Evolutionary conservation across 1,140 invertebrate genomes (phyloP).

Genomic region (Pentalonia nigronervosa): DNA sequence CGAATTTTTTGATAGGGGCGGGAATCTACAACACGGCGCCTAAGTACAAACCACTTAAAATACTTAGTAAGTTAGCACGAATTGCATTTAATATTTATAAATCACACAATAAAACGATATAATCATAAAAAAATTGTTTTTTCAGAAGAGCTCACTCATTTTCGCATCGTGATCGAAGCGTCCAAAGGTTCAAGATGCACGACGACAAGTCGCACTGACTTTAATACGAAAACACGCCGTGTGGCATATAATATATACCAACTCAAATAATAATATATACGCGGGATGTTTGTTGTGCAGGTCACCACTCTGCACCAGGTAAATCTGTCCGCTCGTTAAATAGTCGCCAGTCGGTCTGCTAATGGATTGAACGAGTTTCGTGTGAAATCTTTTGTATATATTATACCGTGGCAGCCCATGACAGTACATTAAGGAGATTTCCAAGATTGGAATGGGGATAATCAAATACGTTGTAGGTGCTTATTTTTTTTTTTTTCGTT

Average conservation of each 20-base stretch:
- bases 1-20: too few relatives aligned
- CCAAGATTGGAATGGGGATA: background rate
- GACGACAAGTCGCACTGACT: background rate
- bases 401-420: background rate
- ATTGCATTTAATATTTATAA: too few relatives aligned
- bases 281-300: too few relatives aligned
- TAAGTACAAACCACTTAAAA: too few relatives aligned
- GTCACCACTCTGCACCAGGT: background rate
- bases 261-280: background rate
- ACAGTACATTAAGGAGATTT: conserved; percentile 1
- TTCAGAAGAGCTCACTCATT: too few relatives aligned
- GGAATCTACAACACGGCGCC: too few relatives aligned
- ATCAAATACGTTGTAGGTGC: background rate
- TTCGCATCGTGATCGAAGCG: too few relatives aligned
- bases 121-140: too few relatives aligned
- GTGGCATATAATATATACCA: too few relatives aligned
- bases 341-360: background rate
- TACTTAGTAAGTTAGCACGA: too few relatives aligned
- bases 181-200: too few relatives aligned
- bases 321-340: background rate
- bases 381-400: background rate
- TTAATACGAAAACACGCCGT: background rate
- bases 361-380: background rate
- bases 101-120: too few relatives aligned
- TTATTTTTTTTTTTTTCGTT: background rate